Percentiles rank a stretch among this genome's conserved stretches.
Evolutionary conservation across 2,888 invertebrate genomes (phyloP).

Genomic region (Penaeus monodon): DNA sequence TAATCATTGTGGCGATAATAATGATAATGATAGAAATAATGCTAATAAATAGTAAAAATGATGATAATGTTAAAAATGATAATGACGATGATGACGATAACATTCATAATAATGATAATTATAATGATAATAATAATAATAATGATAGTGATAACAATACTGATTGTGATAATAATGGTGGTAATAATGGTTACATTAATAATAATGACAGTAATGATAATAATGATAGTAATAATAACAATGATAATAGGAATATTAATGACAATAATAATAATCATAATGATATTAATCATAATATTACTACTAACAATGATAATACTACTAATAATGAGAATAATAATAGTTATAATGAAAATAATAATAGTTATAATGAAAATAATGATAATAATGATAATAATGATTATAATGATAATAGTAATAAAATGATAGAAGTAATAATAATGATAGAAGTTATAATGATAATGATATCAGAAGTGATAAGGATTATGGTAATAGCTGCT

Average conservation of each 20-base stretch:
- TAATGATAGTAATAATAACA: neutral
- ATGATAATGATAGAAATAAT: neutral
- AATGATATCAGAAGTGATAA: too few species aligned
- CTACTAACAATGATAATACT: neutral
- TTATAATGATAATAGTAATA: neutral
- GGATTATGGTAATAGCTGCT: too few species aligned
- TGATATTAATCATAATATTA: neutral
- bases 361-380: neutral
- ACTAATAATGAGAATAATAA: neutral
- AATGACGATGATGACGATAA: neutral
- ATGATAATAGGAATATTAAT: neutral
- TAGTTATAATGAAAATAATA: neutral
- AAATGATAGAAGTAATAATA: too few species aligned
- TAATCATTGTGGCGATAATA: neutral
- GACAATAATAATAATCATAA: neutral
- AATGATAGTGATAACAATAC: neutral
- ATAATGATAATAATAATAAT: neutral
- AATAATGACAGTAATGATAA: neutral
- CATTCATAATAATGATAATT: neutral
- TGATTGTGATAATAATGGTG: neutral
- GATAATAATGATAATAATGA: neutral
- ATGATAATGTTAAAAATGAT: neutral
- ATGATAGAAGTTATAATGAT: too few species aligned
- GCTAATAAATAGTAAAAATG: neutral
- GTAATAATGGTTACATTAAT: neutral